Evolutionary conservation across 2,113 vertebrate species (phyloP), one percentile per base, ranked within the genome.

Genomic region (Haplotaxodon microlepis): DNA sequence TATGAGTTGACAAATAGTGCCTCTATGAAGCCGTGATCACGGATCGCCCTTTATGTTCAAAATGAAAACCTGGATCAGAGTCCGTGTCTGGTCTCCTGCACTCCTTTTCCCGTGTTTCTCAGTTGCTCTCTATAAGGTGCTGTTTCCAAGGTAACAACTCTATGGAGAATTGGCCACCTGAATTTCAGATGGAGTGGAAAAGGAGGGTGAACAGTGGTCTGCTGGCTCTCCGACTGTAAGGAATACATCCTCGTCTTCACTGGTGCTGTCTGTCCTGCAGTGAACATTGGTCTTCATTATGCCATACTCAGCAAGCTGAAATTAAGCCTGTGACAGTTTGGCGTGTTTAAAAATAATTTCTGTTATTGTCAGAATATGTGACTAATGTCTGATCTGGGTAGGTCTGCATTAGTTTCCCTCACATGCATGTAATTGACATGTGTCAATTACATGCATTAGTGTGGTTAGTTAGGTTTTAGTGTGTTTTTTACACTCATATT

Each of bases 111-210:
- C 84, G 24, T 61, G 34, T 91, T 92, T 10, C 88, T 88, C 92
- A 84, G 86, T 88, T 76, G 27, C 89, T 89, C 92, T 92, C 94
- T 96, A 96, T 95, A 95, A 96, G 93, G 93, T 95, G 93, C 94
- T 91, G 97, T 97, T 97, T 96, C 97, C 96, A 96, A 94, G 97
- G 96, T 96, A 96, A 97, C 96, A 90, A 93, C 92, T 96, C 96
- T 87, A 85, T 89, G 85, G 96, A 96, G 96, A 95, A 92, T 93
- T 89, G 87, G 94, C 94, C 94, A 95, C 93, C 93, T 96, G 90
- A 94, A 94, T 95, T 95, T 79, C 85, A 94, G 89, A 92, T 57
- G 85, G 88, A 90, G 92, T 8, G 59, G 81, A 81, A 84, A 71
- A 85, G 59, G 82, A 90, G 90, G 87, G 86, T 59, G 76, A 92